Evolutionary conservation across 2,113 vertebrate species (phyloP).

Genomic region (Pelodiscus sinensis): DNA sequence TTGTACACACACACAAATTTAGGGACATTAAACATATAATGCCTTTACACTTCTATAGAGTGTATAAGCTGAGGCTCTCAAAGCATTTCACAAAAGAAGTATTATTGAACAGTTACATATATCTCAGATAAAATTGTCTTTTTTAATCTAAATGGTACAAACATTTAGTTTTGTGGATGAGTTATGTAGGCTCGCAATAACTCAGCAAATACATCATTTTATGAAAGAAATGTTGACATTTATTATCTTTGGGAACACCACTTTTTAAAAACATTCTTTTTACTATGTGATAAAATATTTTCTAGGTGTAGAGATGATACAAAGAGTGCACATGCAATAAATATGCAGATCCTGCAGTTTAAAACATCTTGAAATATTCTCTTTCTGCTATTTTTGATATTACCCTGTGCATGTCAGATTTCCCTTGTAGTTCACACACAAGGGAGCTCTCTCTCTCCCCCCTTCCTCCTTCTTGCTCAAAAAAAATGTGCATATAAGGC

Average conservation of each 20-base stretch:
- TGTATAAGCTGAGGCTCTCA: constrained; percentile 14
- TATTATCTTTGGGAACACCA: not conserved
- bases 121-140: not conserved
- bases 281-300: not conserved
- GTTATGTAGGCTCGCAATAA: not conserved
- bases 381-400: not conserved
- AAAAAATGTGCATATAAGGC: not conserved
- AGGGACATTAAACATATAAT: constrained; percentile 20
- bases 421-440: not conserved
- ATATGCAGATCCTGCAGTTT: not conserved
- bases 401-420: not conserved
- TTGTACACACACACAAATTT: not conserved
- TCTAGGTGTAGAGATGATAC: not conserved
- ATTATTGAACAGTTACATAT: not conserved
- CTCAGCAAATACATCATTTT: not conserved
- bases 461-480: not conserved
- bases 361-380: not conserved
- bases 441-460: not conserved
- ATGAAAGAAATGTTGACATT: not conserved
- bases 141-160: not conserved
- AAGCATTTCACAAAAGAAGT: not conserved
- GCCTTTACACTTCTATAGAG: not conserved
- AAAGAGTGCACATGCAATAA: not conserved
- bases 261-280: not conserved
- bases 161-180: not conserved